Base-by-base conservation (phyloP, 92 coral and sea anemone genomes). In the Epizoanthus illoricatus region DNA sequence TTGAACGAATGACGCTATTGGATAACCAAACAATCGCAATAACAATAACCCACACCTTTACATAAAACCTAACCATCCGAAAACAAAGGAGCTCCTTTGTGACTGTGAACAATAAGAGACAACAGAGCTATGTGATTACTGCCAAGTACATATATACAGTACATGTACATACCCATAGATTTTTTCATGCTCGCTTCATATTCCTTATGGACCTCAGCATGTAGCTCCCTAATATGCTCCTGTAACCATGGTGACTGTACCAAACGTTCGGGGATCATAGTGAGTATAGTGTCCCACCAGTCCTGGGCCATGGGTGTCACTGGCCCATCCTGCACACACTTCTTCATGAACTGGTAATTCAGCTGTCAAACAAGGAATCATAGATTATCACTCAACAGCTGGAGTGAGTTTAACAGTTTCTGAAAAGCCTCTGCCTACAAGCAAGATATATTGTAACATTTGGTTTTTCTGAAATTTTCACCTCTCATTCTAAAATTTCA, bases 101-200 rank as follows among this genome's bases (percentile, higher is more conserved):
- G n/a, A n/a, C n/a, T n/a, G n/a, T n/a, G n/a, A n/a, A n/a, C n/a
- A n/a, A n/a, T n/a, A n/a, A n/a, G n/a, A n/a, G n/a, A n/a, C n/a
- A n/a, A n/a, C n/a, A n/a, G n/a, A n/a, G n/a, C n/a, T n/a, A n/a
- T n/a, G n/a, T n/a, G n/a, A n/a, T n/a, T n/a, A n/a, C n/a, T n/a
- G n/a, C n/a, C n/a, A n/a, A n/a, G 33, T 28, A 28, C 33, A 28
- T 28, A 1, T 1, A 28, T 1, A 0, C 33, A 28, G 33, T 3
- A 20, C 36, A 5, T 24, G 11, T 23, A 67, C 80, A 23, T 67
- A 96, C 99, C 99, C 98, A 96, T 96, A 10, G 99, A 93, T 69
- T 96, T 96, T 80, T 94, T 96, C 84, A 96, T 96, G 89, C 99
- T 96, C 49, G 97, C 97, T 86, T 96, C 99, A 88, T 96, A 96